A percentile compares a stretch with the other conserved stretches of the same genome.
Conservation (phyloP, 2,797 vertebrate genomes). For the Pampus argenteus region DNA sequence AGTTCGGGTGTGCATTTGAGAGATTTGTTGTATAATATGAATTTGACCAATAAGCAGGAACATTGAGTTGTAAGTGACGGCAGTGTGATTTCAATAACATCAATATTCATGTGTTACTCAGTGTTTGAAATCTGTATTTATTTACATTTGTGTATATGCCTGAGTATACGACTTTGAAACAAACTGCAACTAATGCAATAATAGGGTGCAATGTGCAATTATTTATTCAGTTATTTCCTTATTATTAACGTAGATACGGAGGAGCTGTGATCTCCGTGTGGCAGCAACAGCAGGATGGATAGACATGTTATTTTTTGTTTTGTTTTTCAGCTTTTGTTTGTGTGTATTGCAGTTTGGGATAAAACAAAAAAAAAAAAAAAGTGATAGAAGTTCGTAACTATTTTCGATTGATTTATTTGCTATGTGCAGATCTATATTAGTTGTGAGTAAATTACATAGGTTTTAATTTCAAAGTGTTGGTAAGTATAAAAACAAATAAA, state of each 20-base stretch:
- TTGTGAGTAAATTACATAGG: conserved; percentile 81
- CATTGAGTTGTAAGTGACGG: conserved; percentile 61
- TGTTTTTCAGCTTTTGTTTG: conserved; percentile 71
- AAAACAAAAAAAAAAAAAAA: conserved; percentile 46
- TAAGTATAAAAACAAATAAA: conserved; percentile 84
- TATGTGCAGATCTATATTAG: conserved; percentile 84
- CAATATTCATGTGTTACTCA: conserved; percentile 76
- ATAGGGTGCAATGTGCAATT: conserved; percentile 85
- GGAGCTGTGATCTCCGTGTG: conserved; percentile 60
- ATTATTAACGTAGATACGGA: conserved; percentile 62
- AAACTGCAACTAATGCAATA: conserved; percentile 85
- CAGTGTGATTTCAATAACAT: conserved; percentile 78
- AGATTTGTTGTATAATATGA: conserved; percentile 51
- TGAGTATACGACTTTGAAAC: conserved; percentile 73
- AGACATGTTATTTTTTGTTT: conserved; percentile 30
- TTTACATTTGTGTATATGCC: conserved; percentile 79
- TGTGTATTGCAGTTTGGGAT: conserved; percentile 75
- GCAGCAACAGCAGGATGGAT: conserved; percentile 51
- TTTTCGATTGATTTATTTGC: conserved; percentile 80
- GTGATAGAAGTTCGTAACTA: conserved; percentile 76
- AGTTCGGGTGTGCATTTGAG: conserved; percentile 33
- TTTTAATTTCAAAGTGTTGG: conserved; percentile 82
- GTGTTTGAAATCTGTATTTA: conserved; percentile 80
- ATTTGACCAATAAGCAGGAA: conserved; percentile 52
- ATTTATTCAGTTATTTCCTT: conserved; percentile 73